phyloP scores from a whole-genome alignment of 2,888 invertebrate species.

The Furcula furcula region DNA sequence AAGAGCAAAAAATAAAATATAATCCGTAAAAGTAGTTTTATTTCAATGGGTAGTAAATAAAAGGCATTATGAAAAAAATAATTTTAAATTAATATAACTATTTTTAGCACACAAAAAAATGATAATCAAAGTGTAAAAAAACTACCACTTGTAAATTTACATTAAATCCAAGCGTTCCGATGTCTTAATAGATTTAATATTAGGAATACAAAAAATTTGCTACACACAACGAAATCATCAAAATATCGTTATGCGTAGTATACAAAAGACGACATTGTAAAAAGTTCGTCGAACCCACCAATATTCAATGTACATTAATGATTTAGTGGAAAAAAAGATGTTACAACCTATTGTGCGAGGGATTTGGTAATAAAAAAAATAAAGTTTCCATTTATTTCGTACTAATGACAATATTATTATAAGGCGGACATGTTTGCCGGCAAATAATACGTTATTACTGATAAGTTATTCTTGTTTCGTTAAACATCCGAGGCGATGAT shows the following conservation, averaged over 20 bases:
- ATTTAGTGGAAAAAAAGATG: conserved; percentile 23
- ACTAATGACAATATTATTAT: conserved; percentile 70
- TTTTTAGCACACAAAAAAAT: neutral
- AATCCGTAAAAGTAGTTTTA: no score
- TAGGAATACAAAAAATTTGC: neutral
- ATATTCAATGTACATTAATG: conserved; percentile 36
- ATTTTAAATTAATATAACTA: neutral
- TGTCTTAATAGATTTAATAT: neutral
- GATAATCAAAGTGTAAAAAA: neutral
- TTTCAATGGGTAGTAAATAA: neutral
- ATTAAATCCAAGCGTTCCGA: neutral
- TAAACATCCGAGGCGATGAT: conserved; percentile 38
- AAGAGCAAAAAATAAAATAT: no score
- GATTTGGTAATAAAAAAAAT: conserved; percentile 34
- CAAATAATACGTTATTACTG: conserved; percentile 52
- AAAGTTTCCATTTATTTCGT: conserved; percentile 31
- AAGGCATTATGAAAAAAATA: neutral
- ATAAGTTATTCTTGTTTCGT: conserved; percentile 49
- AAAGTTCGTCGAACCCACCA: conserved; percentile 36
- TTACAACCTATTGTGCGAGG: conserved; percentile 22
- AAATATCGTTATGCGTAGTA: conserved; percentile 16
- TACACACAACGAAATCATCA: conserved; percentile 8
- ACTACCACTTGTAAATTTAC: neutral
- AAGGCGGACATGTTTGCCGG: conserved; percentile 45
- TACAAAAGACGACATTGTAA: conserved; percentile 36